Conservation (phyloP, 1,140 invertebrate genomes). For the Bicyclus anynana region DNA sequence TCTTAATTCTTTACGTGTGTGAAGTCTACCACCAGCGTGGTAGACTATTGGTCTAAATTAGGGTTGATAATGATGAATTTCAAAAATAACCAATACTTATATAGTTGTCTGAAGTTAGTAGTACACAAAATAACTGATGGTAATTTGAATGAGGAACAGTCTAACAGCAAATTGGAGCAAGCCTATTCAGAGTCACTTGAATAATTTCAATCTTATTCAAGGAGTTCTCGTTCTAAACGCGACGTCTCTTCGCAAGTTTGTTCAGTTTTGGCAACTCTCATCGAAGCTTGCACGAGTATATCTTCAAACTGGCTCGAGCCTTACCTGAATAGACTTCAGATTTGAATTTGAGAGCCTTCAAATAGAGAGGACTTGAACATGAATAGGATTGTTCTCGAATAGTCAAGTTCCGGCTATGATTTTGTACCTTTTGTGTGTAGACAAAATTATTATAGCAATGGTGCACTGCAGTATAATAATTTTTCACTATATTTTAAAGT, state of each 20-base stretch:
- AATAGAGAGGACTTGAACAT: background rate
- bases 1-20: too few relatives aligned
- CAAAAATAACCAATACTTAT: too few relatives aligned
- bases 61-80: too few relatives aligned
- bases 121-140: too few relatives aligned
- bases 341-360: background rate
- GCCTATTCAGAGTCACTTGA: background rate
- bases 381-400: background rate
- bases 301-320: too few relatives aligned
- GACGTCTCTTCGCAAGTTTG: background rate
- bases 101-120: too few relatives aligned
- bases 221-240: background rate
- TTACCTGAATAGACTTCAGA: background rate
- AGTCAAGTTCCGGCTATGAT: background rate
- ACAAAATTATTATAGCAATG: too few relatives aligned
- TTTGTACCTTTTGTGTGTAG: background rate
- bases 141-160: background rate
- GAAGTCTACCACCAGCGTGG: too few relatives aligned
- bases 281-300: background rate
- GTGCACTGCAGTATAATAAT: too few relatives aligned
- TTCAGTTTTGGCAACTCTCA: background rate
- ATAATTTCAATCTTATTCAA: background rate
- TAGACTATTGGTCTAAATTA: too few relatives aligned
- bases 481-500: too few relatives aligned
- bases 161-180: background rate